Conservation (phyloP, 2,113 vertebrate species). For the Xiphias gladius region DNA sequence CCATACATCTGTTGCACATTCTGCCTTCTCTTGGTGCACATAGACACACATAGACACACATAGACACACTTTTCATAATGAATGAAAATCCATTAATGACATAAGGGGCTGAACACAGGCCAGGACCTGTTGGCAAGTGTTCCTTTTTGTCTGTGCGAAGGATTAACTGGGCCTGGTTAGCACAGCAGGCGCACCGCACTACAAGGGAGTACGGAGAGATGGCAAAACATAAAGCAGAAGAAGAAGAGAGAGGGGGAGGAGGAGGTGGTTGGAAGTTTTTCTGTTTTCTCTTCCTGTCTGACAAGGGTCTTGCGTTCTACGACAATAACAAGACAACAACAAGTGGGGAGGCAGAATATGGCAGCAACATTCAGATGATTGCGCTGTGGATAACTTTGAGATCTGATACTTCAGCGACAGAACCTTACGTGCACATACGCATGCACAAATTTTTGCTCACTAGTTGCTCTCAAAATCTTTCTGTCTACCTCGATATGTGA, state of each 20-base stretch:
- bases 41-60: background rate
- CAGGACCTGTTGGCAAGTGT: conserved; percentile 27
- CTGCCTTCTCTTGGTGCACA: background rate
- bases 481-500: conserved; percentile 24
- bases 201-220: conserved; percentile 33
- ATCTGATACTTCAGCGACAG: background rate
- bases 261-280: conserved; percentile 31
- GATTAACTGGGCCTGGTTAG: conserved; percentile 42
- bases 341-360: conserved; percentile 19
- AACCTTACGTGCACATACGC: background rate
- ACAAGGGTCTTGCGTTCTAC: conserved; percentile 31
- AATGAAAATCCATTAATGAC: conserved; percentile 33
- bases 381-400: background rate
- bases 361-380: conserved; percentile 38
- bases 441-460: background rate
- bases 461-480: background rate
- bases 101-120: conserved; percentile 23
- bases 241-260: conserved; percentile 2
- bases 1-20: conserved; percentile 1
- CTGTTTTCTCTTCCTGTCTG: conserved; percentile 54
- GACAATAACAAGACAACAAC: conserved; percentile 42
- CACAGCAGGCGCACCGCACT: conserved; percentile 34
- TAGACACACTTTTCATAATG: conserved; percentile 1
- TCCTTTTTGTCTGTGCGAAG: conserved; percentile 32
- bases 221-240: conserved; percentile 35